Evolutionary conservation across 2,113 vertebrate genomes (phyloP), one percentile per base, ranked within the genome.

Genomic region (Myiozetetes cayanensis): DNA sequence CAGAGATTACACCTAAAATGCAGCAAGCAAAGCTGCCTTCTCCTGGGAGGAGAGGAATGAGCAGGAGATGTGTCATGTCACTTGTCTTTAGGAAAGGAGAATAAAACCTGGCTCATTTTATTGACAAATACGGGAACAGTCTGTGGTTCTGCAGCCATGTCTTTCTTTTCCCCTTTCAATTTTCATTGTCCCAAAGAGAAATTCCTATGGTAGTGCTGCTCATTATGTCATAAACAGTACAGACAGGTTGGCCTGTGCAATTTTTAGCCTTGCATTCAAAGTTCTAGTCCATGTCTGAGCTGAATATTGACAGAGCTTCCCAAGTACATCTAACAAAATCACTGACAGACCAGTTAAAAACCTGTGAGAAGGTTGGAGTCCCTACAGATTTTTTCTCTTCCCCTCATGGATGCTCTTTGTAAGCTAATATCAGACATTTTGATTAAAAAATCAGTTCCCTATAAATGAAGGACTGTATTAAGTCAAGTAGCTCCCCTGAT

Each of bases 391-490:
- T 90, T 61, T 59, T n/a, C 31, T 46, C 27, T 81, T 86, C 35
- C 17, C 12, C 22, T 33, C 21, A 28, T 33, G 25, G 35, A 27
- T 59, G 59, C 27, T 84, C 93, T 94, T 52, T 92, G 35, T 63
- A 55, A 87, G 39, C 24, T 31, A 0, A 0, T 24, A 55, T 71
- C 37, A 86, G 55, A 77, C 3, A 39, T 39, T 87, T 74, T 58
- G 63, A 73, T 12, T 67, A 43, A 90, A 84, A 93, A 92, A 89
- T 84, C 59, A 71, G 43, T 35, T 87, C 33, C 33, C 27, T 53
- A 84, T 94, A 94, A 95, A 90, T 89, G 84, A 92, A 92, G 83
- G 83, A 44, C 55, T 81, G 12, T 53, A 84, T 78, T 90, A 78
- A 90, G 79, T 89, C 88, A 93, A 95, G 92, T 43, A 86, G 7